These are phyloP conservation scores for Crax fasciolata DNA, from an alignment of 2,797 vertebrate genomes.

Conservation along the genomic window DNA sequence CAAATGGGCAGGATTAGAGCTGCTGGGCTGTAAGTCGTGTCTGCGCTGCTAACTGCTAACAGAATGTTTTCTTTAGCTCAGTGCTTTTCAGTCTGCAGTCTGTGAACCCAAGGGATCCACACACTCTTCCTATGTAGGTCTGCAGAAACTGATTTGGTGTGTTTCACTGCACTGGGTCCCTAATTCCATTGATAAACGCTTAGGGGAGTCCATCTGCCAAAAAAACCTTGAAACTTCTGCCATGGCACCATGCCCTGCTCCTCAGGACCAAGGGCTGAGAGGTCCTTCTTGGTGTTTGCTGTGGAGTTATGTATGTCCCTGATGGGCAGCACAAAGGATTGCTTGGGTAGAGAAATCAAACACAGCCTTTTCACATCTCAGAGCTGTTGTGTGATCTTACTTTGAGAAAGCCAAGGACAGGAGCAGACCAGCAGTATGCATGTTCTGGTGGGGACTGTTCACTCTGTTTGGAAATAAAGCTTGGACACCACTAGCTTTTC, in stretches of 20 bases:
- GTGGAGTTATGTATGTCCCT: not conserved
- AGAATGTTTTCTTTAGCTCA: not conserved
- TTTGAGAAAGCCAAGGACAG: not conserved
- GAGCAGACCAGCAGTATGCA: not conserved
- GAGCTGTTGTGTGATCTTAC: not conserved
- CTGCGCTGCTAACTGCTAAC: not conserved
- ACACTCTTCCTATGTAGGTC: rapidly evolving
- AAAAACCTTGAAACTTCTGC: not conserved
- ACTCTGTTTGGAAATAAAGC: not conserved
- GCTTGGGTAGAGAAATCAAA: not conserved
- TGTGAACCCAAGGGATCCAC: not conserved
- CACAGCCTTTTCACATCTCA: not conserved
- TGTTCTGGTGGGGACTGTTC: not conserved
- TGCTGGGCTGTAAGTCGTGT: not conserved
- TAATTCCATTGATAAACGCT: not conserved
- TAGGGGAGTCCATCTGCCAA: not conserved
- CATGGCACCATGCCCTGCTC: not conserved
- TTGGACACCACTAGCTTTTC: not conserved
- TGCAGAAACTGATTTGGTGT: not conserved
- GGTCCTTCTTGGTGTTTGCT: not conserved
- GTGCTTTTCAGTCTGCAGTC: not conserved
- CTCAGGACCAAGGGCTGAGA: not conserved
- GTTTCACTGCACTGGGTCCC: not conserved
- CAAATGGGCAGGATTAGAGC: rapidly evolving
- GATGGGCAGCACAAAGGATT: not conserved